Conservation (phyloP, 1,140 invertebrate genomes). For the Drosophila parvula region DNA sequence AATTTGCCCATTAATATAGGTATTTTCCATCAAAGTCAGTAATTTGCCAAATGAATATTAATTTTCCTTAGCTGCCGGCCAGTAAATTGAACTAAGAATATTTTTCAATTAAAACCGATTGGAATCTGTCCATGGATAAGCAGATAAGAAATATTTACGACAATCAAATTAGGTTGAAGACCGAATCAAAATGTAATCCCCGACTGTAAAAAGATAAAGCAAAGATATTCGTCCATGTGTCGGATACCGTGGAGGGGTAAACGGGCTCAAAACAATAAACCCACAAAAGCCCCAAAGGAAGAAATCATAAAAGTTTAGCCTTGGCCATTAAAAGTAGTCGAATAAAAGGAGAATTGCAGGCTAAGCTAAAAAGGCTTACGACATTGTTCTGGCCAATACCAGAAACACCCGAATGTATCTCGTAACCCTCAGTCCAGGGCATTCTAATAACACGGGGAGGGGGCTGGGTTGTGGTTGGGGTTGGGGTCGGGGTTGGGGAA, state of each 20-base stretch:
- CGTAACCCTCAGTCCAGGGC: constrained; percentile 7
- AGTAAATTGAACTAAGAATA: constrained; percentile 1
- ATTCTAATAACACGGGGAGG: constrained; percentile 33
- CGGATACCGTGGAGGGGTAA: background rate
- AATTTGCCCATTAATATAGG: constrained; percentile 23
- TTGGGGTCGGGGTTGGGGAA: background rate
- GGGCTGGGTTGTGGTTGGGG: background rate
- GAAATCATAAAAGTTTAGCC: constrained; percentile 47
- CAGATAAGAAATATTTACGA: constrained; percentile 23
- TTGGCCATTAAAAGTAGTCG: constrained; percentile 46
- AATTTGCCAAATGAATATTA: constrained; percentile 28
- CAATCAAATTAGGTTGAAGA: constrained; percentile 33
- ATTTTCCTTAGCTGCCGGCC: constrained; percentile 6
- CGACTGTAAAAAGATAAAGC: constrained; percentile 16
- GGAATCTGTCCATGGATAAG: background rate
- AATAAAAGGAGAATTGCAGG: constrained; percentile 47
- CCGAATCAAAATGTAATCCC: constrained; percentile 33
- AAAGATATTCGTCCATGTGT: constrained; percentile 14
- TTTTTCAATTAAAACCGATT: constrained; percentile 27
- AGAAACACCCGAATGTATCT: constrained; percentile 38
- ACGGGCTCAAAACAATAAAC: constrained; percentile 44
- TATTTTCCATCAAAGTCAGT: constrained; percentile 7
- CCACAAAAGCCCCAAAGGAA: constrained; percentile 25
- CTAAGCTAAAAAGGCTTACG: constrained; percentile 52
- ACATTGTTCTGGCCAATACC: constrained; percentile 40